Evolutionary conservation across 2,113 vertebrate genomes (phyloP), one percentile per base, ranked within the genome.

Genomic region (Bubo blakistoni): DNA sequence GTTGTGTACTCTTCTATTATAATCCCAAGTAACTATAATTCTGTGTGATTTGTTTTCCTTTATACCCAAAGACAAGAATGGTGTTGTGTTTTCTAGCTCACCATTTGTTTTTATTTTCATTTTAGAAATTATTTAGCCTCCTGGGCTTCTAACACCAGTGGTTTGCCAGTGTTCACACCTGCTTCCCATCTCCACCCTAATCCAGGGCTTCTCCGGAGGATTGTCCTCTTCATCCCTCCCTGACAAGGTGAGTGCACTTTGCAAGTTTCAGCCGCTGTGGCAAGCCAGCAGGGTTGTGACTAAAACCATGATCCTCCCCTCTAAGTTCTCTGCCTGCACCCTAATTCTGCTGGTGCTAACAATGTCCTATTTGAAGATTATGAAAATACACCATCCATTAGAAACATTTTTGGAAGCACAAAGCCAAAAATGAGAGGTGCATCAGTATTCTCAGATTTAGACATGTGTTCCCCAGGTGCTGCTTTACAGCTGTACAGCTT

Each of bases 201-300:
- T 59, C 55, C 47, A 69, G 71, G 85, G 81, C 62, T 95, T 71
- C 85, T 76, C 74, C 61, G 74, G 85, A 88, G 92, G 62, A 70
- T 73, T 49, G 42, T 93, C 46, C 51, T 90, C 84, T 40, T 90
- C 92, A 84, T 91, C 66, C 62, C 44, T 79, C 92, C 96, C 96
- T 88, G 78, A 86, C 74, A 47, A 81, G 82, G 77, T 66, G 69
- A 93, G 88, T 47, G 29, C 58, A 74, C 38, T 44, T 84, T 34
- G n/a, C 74, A 16, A n/a, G 18, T 27, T 42, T 52, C 46, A 91
- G 81, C 65, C 3, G 3, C 76, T 27, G 27, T 40, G 59, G 47
- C 30, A 58, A 73, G 46, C 51, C 36, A 47, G 61, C 30, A 32
- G 42, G 38, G 25, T 58, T n/a, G 51, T 52, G 59, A 36, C 63